A percentile compares a stretch with the other conserved stretches of the same genome.
Conservation (phyloP, 2,888 invertebrate genomes). For the Tipula helvola region DNA sequence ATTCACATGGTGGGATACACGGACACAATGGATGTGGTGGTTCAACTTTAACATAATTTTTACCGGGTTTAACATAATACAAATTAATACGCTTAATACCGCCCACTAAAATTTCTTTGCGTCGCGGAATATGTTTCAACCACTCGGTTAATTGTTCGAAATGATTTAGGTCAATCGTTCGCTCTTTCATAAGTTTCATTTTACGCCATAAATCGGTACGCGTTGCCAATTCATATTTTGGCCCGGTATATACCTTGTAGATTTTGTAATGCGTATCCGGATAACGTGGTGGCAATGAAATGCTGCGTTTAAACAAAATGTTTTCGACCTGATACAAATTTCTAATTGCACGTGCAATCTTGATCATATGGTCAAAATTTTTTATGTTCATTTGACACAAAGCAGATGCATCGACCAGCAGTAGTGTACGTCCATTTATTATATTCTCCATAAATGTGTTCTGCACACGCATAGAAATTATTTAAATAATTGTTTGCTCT, state of each 20-base stretch:
- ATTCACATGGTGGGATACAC: conserved; percentile 14
- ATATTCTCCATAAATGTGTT: conserved; percentile 36
- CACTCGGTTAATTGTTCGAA: conserved; percentile 37
- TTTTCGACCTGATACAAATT: conserved; percentile 36
- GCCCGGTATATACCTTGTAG: conserved; percentile 40
- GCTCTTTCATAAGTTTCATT: conserved; percentile 40
- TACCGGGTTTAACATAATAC: conserved; percentile 11
- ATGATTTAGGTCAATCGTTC: conserved; percentile 36
- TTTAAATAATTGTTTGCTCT: background rate
- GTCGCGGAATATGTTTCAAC: conserved; percentile 17
- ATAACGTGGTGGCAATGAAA: conserved; percentile 36
- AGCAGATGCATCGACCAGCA: conserved; percentile 38
- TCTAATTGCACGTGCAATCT: conserved; percentile 30
- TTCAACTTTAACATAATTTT: background rate
- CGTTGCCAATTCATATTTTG: conserved; percentile 36
- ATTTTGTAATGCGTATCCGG: conserved; percentile 40
- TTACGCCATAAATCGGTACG: conserved; percentile 40
- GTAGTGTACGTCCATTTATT: conserved; percentile 36
- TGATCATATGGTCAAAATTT: conserved; percentile 36
- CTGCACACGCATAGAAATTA: conserved; percentile 17
- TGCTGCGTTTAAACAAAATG: conserved; percentile 33
- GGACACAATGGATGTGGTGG: background rate
- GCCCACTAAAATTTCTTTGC: conserved; percentile 22
- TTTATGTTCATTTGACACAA: conserved; percentile 38
- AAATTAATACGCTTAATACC: conserved; percentile 13